phyloP scores from a whole-genome alignment of 1,140 invertebrate species.

The Chymomyza costata region DNA sequence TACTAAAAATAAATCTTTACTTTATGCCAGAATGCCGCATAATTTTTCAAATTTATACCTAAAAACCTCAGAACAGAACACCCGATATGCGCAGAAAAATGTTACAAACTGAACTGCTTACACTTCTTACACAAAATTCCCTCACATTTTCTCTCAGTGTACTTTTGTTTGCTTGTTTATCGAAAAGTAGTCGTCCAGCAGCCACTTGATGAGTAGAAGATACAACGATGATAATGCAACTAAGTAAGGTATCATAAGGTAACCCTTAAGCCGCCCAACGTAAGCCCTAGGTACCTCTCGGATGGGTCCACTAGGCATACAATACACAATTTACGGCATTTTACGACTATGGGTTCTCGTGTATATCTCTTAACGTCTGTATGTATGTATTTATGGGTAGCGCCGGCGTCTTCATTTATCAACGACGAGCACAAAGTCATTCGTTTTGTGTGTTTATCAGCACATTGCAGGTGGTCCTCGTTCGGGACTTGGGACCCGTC shows the following conservation, averaged over 20 bases:
- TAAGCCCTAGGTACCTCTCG: conserved; percentile 15
- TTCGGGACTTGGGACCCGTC: conserved; percentile 2
- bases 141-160: too few species aligned
- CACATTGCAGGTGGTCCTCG: conserved; percentile 67
- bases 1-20: too few species aligned
- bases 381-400: conserved; percentile 20
- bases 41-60: too few species aligned
- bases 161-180: too few species aligned
- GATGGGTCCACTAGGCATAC: too few species aligned
- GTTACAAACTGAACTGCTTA: too few species aligned
- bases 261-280: conserved; percentile 38
- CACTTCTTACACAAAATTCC: too few species aligned
- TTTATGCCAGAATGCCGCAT: too few species aligned
- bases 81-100: too few species aligned
- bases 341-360: too few species aligned
- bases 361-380: conserved; percentile 21
- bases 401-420: conserved; percentile 68
- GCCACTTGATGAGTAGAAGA: conserved; percentile 13
- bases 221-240: conserved; percentile 40
- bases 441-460: conserved; percentile 58
- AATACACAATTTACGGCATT: too few species aligned
- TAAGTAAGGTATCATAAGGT: conserved; percentile 25
- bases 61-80: too few species aligned
- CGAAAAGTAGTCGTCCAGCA: conserved; percentile 5
- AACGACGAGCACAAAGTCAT: conserved; percentile 24